Base-by-base conservation (phyloP, 2,797 vertebrate genomes). In the Rachycentron canadum region DNA sequence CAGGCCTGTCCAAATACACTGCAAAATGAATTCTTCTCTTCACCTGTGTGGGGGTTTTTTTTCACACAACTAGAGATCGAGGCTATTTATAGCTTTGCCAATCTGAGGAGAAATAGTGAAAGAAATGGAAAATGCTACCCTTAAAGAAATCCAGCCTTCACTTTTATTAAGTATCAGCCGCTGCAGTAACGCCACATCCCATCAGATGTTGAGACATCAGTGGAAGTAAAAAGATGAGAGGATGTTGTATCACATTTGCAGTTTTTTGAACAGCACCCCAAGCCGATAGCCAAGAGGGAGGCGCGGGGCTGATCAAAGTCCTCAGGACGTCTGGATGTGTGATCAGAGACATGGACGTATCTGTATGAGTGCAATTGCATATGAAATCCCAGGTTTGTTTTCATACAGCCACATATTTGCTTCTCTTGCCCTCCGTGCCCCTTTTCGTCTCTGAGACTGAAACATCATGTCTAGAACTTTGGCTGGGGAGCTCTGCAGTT, bases 391-490 rank as follows among this genome's bases (percentile, higher is more conserved):
- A n/a, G 76, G 73, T 86, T 90, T 90, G 79, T 89, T 91, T 88
- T 88, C 53, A 49, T 41, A 23, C 78, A 50, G 79, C 38, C 62
- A 63, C 70, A 53, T 74, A 83, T 88, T 86, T 86, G 79, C 73
- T 76, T 81, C 58, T 47, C 74, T 68, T 68, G 81, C 78, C 86
- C 78, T 79, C n/a, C 9, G 1, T 69, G 79, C 55, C 64, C 70
- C 58, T 59, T 84, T 85, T 72, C 59, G 50, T 84, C 81, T 88
- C 68, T 63, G 78, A 86, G 91, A 87, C 75, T 70, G 78, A 91
- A 92, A 90, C 87, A 86, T 90, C 79, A 73, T 73, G 86, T 89
- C 77, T 89, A 67, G 80, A 90, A 91, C 86, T 89, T 92, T 89
- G 91, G 88, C 92, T 86, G 69, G 73, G 87, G 88, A 92, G 78